Percentiles rank a stretch among this genome's conserved stretches.
Evolutionary conservation across 2,797 vertebrate species (phyloP).

Genomic region (Trachops cirrhosus): DNA sequence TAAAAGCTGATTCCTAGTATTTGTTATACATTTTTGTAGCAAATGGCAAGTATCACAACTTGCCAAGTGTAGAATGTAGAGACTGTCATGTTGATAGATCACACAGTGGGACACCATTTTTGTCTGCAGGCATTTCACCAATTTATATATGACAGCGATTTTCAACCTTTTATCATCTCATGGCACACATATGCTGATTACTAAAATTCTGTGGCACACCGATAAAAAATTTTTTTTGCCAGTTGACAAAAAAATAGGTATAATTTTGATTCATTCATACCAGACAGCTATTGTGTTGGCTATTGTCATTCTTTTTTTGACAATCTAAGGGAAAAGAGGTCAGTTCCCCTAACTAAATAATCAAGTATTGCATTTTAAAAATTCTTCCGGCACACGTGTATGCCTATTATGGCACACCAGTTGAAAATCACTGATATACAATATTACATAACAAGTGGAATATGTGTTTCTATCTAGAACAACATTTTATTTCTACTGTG

Average conservation of each 20-base stretch:
- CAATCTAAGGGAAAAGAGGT: neutral
- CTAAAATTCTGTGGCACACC: neutral
- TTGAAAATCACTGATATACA: neutral
- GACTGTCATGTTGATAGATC: slow-evolving; percentile 5
- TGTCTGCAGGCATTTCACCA: slow-evolving; percentile 35
- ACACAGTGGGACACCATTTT: neutral
- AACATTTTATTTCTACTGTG: slow-evolving; percentile 58
- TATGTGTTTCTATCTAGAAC: slow-evolving; percentile 54
- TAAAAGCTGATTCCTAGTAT: slow-evolving; percentile 43
- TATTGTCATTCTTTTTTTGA: neutral
- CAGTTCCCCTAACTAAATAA: neutral
- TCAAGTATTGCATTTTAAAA: neutral
- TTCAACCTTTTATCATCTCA: neutral
- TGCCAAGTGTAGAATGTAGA: slow-evolving; percentile 17
- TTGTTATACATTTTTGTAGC: slow-evolving; percentile 55
- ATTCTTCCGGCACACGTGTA: neutral
- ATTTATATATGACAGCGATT: neutral
- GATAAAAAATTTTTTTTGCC: neutral
- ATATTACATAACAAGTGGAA: slow-evolving; percentile 24
- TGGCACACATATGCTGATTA: neutral
- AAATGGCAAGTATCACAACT: slow-evolving; percentile 41
- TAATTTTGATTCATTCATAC: neutral
- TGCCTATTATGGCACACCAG: neutral
- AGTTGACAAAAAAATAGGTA: neutral
- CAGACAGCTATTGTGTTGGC: neutral